Evolutionary conservation across 2,888 invertebrate genomes (phyloP).

Genomic region (Sipha maydis): DNA sequence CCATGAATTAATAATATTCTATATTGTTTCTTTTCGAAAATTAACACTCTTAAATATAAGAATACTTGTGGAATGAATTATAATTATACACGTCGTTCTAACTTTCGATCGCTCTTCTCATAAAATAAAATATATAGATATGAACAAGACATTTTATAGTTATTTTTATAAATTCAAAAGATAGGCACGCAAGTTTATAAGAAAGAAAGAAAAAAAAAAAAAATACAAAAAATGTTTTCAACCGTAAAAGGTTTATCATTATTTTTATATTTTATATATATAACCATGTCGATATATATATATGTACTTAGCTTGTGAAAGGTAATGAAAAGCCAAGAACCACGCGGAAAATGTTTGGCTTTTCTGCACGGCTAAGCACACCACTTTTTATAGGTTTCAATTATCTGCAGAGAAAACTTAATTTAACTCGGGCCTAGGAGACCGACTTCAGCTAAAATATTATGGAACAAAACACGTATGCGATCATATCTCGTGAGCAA

Average conservation of each 20-base stretch:
- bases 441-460: not conserved
- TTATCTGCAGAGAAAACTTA: conserved; percentile 23
- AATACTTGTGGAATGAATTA: not conserved
- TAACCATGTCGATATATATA: not conserved
- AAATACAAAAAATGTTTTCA: not conserved
- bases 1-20: no score
- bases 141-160: conserved; percentile 18
- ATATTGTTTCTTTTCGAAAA: not conserved
- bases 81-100: not conserved
- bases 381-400: conserved; percentile 26
- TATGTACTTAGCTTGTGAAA: not conserved
- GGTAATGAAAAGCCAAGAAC: conserved; percentile 18
- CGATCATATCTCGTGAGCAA: not conserved
- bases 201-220: conserved; percentile 6
- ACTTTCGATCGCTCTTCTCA: not conserved
- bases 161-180: conserved; percentile 3
- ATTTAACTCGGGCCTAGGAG: not conserved
- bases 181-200: not conserved
- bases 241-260: conserved; percentile 16
- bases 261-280: conserved; percentile 6
- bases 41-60: not conserved
- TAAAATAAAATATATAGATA: conserved; percentile 8
- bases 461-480: not conserved
- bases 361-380: not conserved
- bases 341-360: conserved; percentile 37